These are phyloP conservation scores for Dendrolimus kikuchii DNA, from an alignment of 1,140 invertebrate genomes.

Conservation along the genomic window DNA sequence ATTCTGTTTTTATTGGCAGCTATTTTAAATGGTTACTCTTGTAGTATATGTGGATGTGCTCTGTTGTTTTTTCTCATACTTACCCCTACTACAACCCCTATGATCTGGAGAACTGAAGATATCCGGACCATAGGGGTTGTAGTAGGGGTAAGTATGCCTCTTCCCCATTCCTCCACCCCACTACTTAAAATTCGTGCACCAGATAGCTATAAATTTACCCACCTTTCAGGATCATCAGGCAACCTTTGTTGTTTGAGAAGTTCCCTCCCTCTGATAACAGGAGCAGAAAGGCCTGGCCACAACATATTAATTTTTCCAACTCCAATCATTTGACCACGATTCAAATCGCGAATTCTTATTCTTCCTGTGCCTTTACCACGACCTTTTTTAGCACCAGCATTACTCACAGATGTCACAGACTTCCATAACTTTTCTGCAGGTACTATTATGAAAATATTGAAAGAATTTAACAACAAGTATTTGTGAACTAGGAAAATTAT, in stretches of 20 bases:
- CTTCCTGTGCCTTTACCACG: constrained; percentile 87
- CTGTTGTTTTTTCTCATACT: no score
- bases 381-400: constrained; percentile 95
- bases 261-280: constrained; percentile 85
- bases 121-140: no score
- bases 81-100: no score
- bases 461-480: no score
- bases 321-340: constrained; percentile 92
- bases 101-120: no score
- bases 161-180: no score
- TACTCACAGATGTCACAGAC: constrained; percentile 94
- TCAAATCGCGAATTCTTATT: constrained; percentile 86
- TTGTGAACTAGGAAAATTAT: neutral
- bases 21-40: no score
- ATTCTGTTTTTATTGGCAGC: no score
- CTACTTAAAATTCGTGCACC: no score
- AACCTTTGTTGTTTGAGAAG: constrained; percentile 80
- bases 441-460: constrained; percentile 67
- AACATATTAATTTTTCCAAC: constrained; percentile 87
- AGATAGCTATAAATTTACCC: neutral
- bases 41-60: no score
- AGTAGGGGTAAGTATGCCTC: no score
- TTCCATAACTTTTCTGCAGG: constrained; percentile 92
- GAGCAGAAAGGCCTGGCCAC: constrained; percentile 93
- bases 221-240: constrained; percentile 80